Evolutionary conservation across 2,797 vertebrate genomes (phyloP).

Genomic region (Hipposideros larvatus): DNA sequence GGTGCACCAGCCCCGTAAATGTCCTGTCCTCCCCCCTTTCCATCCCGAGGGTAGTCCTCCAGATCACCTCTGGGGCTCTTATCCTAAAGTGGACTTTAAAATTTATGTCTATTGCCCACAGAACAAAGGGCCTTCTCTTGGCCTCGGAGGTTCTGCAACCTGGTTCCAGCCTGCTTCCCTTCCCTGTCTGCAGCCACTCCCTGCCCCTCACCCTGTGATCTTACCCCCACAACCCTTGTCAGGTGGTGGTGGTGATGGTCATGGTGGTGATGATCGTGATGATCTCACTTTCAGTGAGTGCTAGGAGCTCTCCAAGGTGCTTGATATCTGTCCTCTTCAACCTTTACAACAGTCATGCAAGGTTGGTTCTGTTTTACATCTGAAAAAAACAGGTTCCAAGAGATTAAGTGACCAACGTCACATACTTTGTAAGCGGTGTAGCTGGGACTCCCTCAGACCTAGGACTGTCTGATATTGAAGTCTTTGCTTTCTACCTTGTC

Average conservation of each 20-base stretch:
- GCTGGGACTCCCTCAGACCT: background rate
- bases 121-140: background rate
- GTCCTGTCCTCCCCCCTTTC: background rate
- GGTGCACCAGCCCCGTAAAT: background rate
- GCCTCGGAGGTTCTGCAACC: background rate
- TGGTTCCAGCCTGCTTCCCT: background rate
- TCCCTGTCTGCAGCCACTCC: background rate
- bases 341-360: background rate
- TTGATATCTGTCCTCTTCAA: background rate
- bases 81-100: background rate
- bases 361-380: background rate
- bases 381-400: background rate
- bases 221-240: background rate
- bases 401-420: no score
- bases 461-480: background rate
- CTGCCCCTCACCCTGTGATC: no score
- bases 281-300: no score
- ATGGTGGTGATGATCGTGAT: no score
- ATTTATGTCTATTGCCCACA: background rate
- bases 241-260: no score
- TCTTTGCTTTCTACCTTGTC: background rate
- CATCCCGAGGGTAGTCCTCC: background rate
- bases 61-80: background rate
- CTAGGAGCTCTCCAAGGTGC: conserved; percentile 64
- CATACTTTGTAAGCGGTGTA: background rate